Percentiles rank a stretch among this genome's conserved stretches.
Evolutionary conservation across 2,797 vertebrate genomes (phyloP).

Genomic region (Diglossa cyanea): DNA sequence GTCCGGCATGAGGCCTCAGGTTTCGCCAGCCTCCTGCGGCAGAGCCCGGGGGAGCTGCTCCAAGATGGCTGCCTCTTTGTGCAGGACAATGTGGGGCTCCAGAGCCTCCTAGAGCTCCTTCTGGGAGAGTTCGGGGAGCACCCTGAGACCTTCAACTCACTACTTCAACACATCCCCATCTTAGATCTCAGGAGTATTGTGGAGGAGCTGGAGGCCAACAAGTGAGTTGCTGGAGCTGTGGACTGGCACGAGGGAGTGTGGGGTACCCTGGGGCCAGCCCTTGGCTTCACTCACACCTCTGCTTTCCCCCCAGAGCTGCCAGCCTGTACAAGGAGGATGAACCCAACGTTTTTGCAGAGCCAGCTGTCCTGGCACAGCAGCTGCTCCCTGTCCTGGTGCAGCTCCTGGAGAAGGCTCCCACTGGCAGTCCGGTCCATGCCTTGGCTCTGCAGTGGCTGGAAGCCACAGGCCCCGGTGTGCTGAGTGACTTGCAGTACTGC

Average conservation of each 20-base stretch:
- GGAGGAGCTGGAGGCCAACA: conserved; percentile 64
- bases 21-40: conserved; percentile 76
- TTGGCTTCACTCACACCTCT: not conserved
- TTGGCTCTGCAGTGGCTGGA: conserved; percentile 74
- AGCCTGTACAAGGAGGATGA: conserved; percentile 88
- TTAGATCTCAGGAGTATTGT: conserved; percentile 72
- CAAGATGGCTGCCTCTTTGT: conserved; percentile 38
- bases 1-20: conserved; percentile 78
- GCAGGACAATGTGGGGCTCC: conserved; percentile 81
- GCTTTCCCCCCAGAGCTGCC: conserved; percentile 66
- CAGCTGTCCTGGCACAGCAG: conserved; percentile 73
- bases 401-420: conserved; percentile 69
- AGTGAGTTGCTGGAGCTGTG: conserved; percentile 62
- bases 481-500: conserved; percentile 71
- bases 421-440: conserved; percentile 49
- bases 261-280: too few species aligned
- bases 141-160: conserved; percentile 69
- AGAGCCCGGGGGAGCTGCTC: not conserved
- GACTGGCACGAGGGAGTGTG: fast-evolving
- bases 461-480: conserved; percentile 36
- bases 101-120: conserved; percentile 78
- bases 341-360: conserved; percentile 86
- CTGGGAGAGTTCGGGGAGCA: conserved; percentile 73
- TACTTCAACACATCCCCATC: conserved; percentile 80
- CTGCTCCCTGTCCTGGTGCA: conserved; percentile 81